phyloP scores from a whole-genome alignment of 30 jellyfish, hydroid and myxozoan species.

The Cassiopea andromeda region DNA sequence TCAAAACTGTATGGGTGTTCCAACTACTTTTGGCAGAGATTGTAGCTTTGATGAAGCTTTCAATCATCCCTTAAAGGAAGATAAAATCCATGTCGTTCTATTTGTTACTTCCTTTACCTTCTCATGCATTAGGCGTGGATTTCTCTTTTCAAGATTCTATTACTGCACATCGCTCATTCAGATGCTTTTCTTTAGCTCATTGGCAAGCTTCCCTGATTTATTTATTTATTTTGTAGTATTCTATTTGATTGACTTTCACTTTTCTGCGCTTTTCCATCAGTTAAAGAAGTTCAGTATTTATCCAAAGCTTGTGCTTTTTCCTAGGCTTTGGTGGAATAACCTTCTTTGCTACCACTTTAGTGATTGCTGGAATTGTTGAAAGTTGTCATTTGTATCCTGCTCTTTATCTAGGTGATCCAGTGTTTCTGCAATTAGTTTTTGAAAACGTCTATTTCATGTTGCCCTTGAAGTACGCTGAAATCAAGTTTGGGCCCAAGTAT shows the following conservation, averaged over 20 bases:
- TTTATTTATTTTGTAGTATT: neutral
- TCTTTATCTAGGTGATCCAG: neutral
- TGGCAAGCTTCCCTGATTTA: neutral
- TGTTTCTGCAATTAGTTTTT: neutral
- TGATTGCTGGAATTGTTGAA: neutral
- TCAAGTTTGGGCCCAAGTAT: neutral
- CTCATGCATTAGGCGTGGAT: too few relatives aligned
- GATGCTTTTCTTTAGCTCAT: neutral
- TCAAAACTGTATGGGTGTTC: too few relatives aligned
- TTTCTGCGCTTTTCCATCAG: constrained; percentile 9
- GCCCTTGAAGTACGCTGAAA: too few relatives aligned
- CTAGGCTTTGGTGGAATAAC: neutral
- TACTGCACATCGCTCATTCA: neutral
- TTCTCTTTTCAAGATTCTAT: too few relatives aligned
- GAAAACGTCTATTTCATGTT: too few relatives aligned
- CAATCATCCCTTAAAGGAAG: too few relatives aligned
- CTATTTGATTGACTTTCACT: neutral
- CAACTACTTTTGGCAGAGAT: too few relatives aligned
- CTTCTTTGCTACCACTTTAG: neutral
- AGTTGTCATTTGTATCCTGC: neutral
- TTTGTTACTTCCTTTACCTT: too few relatives aligned
- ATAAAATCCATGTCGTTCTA: too few relatives aligned
- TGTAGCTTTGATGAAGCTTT: too few relatives aligned
- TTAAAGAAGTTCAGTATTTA: constrained; percentile 33
- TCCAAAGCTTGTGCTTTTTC: constrained; percentile 12